Evolutionary conservation across 2,888 invertebrate species (phyloP), one percentile per base, ranked within the genome.

Genomic region (Agriotes lineatus): DNA sequence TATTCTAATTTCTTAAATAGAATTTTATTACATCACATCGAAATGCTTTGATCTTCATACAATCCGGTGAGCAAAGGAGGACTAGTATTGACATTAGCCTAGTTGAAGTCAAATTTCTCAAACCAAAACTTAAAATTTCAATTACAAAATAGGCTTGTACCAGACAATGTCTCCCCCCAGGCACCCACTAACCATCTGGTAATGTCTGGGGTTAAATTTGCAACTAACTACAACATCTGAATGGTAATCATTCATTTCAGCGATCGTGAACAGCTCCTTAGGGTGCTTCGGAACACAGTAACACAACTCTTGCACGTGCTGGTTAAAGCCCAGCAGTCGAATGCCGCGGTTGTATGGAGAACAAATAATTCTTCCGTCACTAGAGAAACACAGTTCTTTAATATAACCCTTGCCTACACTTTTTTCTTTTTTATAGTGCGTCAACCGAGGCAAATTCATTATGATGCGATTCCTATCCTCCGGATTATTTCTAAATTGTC

Each of bases 391-490:
- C 48, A 96, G 86, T 81, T 97, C 97, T 85, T 97, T 97, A 63
- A 97, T 97, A 77, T 94, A 96, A 0, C 96, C 96, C 73, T 92
- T 92, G 0, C 95, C 96, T 10, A 93, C 93, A 80, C 95, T 96
- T 0, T 94, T 92, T 82, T 97, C 97, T 78, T 94, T 90, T 6
- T 91, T 88, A 79, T 90, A 96, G 83, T 94, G 95, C 4, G 95
- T 90, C 56, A 97, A 88, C 45, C 96, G 88, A 10, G 91, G 90
- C 16, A 88, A 86, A 83, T 96, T 96, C 75, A 90, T 88, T 50
- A 90, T 86, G 65, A 93, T 90, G 76, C 86, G 86, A 69, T 81
- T 78, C 30, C 76, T 75, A 59, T 83, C 81, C 20, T 82, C 79
- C 0, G 81, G 81, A 65, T 79, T 73, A 37, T 80, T 72, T 69